Evolutionary conservation across 2,113 vertebrate genomes (phyloP).

Genomic region (Alligator mississippiensis): DNA sequence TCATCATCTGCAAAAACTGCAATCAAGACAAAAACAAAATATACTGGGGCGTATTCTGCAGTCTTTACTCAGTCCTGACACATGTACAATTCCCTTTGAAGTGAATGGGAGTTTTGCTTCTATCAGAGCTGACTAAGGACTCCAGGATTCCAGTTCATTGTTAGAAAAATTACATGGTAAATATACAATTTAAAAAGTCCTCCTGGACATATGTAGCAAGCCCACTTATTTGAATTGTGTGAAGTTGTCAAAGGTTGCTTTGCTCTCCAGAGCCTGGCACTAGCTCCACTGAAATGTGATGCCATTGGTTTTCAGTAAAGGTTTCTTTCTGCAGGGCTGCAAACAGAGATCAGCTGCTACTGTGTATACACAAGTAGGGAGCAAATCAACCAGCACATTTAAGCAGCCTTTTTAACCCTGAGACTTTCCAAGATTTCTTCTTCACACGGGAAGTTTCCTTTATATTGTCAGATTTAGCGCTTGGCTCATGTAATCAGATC

Average conservation of each 20-base stretch:
- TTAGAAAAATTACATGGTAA: conserved; percentile 24
- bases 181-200: background rate
- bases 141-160: background rate
- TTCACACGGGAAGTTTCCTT: conserved; percentile 81
- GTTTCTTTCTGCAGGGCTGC: conserved; percentile 89
- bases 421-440: conserved; percentile 85
- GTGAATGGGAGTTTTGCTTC: background rate
- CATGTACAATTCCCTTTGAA: conserved; percentile 36
- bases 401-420: conserved; percentile 82
- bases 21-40: conserved; percentile 50
- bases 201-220: conserved; percentile 53
- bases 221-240: conserved; percentile 60
- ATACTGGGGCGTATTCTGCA: conserved; percentile 48
- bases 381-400: conserved; percentile 81
- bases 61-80: conserved; percentile 38
- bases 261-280: conserved; percentile 86
- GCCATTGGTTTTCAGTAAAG: conserved; percentile 88
- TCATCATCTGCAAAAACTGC: conserved; percentile 51
- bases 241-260: conserved; percentile 83
- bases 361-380: conserved; percentile 83
- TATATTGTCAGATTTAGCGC: conserved; percentile 79
- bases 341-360: conserved; percentile 87
- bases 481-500: conserved; percentile 84
- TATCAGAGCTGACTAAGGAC: background rate
- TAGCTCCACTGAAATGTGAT: conserved; percentile 90